phyloP scores from a whole-genome alignment of 2,797 vertebrate genomes.

The Chaenodraco wilsoni region DNA sequence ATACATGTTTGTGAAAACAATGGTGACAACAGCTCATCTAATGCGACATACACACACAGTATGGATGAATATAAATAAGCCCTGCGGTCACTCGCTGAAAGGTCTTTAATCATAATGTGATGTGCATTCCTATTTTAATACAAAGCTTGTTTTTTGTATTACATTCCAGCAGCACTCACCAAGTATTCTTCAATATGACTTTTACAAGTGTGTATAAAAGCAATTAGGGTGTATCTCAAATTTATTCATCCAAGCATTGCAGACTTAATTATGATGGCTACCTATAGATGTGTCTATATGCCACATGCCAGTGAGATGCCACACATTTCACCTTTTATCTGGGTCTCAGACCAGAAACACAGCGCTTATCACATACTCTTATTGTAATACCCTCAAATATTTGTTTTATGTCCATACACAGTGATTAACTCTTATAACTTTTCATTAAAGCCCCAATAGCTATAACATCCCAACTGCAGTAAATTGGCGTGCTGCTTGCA shows the following conservation, averaged over 20 bases:
- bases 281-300: constrained; percentile 21
- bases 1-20: constrained; percentile 43
- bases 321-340: constrained; percentile 32
- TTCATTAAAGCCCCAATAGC: constrained; percentile 45
- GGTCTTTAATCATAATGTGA: constrained; percentile 20
- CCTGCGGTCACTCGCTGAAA: constrained; percentile 28
- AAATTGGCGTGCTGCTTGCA: constrained; percentile 65
- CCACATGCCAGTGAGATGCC: constrained; percentile 33
- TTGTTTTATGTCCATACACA: constrained; percentile 25
- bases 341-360: constrained; percentile 24
- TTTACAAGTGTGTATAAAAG: constrained; percentile 41
- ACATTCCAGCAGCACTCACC: constrained; percentile 10
- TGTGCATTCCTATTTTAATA: constrained; percentile 10
- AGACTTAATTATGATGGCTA: constrained; percentile 63
- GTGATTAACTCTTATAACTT: constrained; percentile 52
- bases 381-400: constrained; percentile 24
- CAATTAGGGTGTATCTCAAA: constrained; percentile 56
- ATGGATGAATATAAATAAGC: constrained; percentile 35
- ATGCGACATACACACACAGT: constrained; percentile 6
- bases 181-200: constrained; percentile 32
- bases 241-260: constrained; percentile 49
- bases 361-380: constrained; percentile 12
- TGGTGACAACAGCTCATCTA: constrained; percentile 17
- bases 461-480: constrained; percentile 53
- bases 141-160: constrained; percentile 1